These are phyloP conservation scores for Serilophus lunatus DNA, from an alignment of 2,113 vertebrate species.

Conservation along the genomic window DNA sequence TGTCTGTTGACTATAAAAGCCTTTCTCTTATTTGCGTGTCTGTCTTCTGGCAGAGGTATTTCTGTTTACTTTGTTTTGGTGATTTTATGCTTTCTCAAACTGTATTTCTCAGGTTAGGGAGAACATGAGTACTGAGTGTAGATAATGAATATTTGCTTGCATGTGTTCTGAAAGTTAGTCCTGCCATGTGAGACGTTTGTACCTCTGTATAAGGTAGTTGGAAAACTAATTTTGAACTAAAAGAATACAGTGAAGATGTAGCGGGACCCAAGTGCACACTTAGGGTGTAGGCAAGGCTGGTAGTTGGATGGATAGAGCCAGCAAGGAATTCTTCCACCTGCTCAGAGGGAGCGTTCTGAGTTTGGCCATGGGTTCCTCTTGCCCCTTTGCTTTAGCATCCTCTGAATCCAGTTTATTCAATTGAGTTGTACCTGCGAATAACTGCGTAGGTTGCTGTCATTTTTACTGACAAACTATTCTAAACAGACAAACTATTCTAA, in stretches of 20 bases:
- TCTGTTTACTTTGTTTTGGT: not conserved
- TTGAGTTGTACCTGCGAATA: not conserved
- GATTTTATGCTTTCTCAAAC: not conserved
- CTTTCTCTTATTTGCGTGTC: not conserved
- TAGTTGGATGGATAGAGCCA: not conserved
- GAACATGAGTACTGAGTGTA: not conserved
- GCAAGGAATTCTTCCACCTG: not conserved
- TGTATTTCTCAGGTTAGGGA: not conserved
- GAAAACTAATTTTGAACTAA: not conserved
- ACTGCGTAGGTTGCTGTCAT: not conserved
- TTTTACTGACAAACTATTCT: not conserved
- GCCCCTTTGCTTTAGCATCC: not conserved
- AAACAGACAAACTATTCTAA: not conserved
- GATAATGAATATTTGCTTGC: not conserved
- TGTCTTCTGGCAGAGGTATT: not conserved
- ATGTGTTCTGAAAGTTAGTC: not conserved
- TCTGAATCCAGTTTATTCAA: not conserved
- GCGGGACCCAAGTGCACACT: not conserved
- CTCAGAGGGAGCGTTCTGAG: not conserved
- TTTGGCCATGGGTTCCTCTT: not conserved
- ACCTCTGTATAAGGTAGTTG: not conserved
- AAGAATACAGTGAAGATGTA: not conserved
- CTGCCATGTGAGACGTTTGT: not conserved
- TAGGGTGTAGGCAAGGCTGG: not conserved
- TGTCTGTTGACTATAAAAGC: not conserved